These are phyloP conservation scores for Sericinus montela DNA, from an alignment of 2,888 invertebrate genomes.

Conservation along the genomic window DNA sequence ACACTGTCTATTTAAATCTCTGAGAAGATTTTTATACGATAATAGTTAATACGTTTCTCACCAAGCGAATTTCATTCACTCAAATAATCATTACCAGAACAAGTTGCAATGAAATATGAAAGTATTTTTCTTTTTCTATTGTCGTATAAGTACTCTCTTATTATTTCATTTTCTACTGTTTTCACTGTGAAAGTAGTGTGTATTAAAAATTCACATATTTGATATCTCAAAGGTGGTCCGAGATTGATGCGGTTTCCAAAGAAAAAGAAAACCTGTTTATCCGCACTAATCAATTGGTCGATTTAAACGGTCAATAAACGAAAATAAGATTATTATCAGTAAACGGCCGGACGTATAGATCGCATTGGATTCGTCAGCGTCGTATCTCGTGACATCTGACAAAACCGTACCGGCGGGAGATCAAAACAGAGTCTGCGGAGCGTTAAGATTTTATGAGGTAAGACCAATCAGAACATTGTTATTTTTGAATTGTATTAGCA, in stretches of 20 bases:
- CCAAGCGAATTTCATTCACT: too few species aligned
- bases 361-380: slow-evolving; percentile 25
- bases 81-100: too few species aligned
- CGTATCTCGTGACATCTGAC: slow-evolving; percentile 42
- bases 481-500: background rate
- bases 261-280: slow-evolving; percentile 3
- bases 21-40: too few species aligned
- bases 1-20: too few species aligned
- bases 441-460: background rate
- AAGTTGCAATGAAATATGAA: too few species aligned
- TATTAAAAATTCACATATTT: background rate
- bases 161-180: too few species aligned
- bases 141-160: too few species aligned
- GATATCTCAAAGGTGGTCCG: slow-evolving; percentile 12
- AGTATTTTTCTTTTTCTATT: too few species aligned
- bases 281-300: slow-evolving; percentile 13
- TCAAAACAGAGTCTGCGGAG: slow-evolving; percentile 23
- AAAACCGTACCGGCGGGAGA: slow-evolving; percentile 31
- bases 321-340: slow-evolving; percentile 17
- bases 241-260: slow-evolving; percentile 4
- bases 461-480: background rate
- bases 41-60: too few species aligned
- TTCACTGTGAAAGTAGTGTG: background rate
- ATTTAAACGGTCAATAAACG: slow-evolving; percentile 17
- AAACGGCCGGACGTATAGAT: slow-evolving; percentile 15